Percentiles rank a stretch among this genome's conserved stretches.
Conservation (phyloP, 2,888 invertebrate genomes). For the Tetramorium bicarinatum region DNA sequence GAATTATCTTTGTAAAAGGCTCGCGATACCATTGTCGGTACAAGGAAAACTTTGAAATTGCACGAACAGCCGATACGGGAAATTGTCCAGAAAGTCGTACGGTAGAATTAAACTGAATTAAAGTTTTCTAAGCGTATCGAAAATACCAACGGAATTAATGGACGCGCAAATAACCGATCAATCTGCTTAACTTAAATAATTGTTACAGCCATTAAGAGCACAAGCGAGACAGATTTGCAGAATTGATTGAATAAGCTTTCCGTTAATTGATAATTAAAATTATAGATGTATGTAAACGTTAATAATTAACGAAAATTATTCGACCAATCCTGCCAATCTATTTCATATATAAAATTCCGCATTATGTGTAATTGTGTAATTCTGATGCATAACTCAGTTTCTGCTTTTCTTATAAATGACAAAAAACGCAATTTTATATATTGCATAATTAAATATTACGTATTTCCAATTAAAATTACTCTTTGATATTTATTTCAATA, state of each 20-base stretch:
- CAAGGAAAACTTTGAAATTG: conserved; percentile 39
- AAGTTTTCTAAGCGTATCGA: conserved; percentile 17
- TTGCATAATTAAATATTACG: not conserved
- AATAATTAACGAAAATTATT: conserved; percentile 14
- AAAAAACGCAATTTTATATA: not conserved
- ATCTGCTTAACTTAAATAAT: conserved; percentile 4
- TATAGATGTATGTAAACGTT: not conserved
- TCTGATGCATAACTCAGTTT: conserved; percentile 34
- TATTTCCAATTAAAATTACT: conserved; percentile 13
- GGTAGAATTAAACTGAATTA: conserved; percentile 45
- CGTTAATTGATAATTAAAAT: conserved; percentile 5
- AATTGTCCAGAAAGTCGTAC: conserved; percentile 50
- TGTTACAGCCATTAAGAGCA: not conserved
- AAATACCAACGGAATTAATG: conserved; percentile 18
- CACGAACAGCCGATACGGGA: conserved; percentile 18
- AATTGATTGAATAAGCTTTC: conserved; percentile 6
- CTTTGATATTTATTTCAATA: not conserved
- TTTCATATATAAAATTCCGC: not conserved
- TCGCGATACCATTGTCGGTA: conserved; percentile 10
- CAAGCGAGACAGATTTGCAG: not conserved
- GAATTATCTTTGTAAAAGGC: conserved; percentile 40
- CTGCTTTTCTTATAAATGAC: conserved; percentile 34
- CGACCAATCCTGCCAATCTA: not conserved
- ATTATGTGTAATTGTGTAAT: not conserved
- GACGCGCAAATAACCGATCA: conserved; percentile 42